Base-by-base conservation (phyloP, 2,888 invertebrate species). In the Antheraea yamamai region DNA sequence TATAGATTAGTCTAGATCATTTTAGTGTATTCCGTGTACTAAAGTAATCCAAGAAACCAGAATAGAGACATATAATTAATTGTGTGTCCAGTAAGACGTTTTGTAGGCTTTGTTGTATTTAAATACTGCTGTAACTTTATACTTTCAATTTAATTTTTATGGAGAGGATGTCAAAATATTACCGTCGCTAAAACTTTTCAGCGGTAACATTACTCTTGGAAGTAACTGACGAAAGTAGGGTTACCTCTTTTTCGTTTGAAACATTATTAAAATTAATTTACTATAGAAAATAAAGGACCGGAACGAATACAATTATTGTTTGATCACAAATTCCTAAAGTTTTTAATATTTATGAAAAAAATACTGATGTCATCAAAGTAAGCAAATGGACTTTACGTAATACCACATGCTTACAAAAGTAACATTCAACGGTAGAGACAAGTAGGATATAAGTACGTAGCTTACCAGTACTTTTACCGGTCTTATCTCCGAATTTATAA, bases 401-500 rank as follows among this genome's bases (percentile, higher is more conserved):
- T 30, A 68, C 2, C 14, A 39, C 39, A 39, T 68, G 68, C 30
- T 68, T 10, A 39, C 10, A 39, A 39, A 70, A 70, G 18, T 39
- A 70, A 70, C n/a, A 39, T n/a, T 18, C n/a, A 73, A 73, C 35
- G 39, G 39, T 35, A 64, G 72, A 75, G 74, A 51, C 70, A 47
- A 58, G 55, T 73, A 70, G 73, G 73, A 23, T 61, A n/a, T 35
- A 39, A 20, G 75, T 12, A 12, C 72, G 79, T 77, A 78, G 7
- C 77, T 81, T 79, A 85, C 47, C 12, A 47, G 47, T 47, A 47
- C 84, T 73, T 86, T 87, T 87, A 88, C 87, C 81, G 78, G 74
- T 78, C 82, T 87, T 87, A 88, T 87, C 85, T 86, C 77, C 79
- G 79, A 86, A 85, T 84, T 83, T 84, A 84, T 85, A 85, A 87